Evolutionary conservation across 2,888 invertebrate genomes (phyloP), one percentile per base, ranked within the genome.

Genomic region (Mactromeris polynyma): DNA sequence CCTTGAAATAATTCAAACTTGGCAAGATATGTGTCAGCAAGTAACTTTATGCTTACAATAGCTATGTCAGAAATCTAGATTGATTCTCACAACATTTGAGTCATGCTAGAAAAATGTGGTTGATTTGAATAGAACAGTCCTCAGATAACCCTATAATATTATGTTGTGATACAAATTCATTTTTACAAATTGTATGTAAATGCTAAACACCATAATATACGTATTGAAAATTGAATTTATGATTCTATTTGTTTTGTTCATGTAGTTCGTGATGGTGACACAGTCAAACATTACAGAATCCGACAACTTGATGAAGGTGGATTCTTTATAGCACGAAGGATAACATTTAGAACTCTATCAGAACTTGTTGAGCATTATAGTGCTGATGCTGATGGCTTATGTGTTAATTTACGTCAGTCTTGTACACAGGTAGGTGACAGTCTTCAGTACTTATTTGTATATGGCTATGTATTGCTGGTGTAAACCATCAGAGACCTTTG

Each of bases 231-330:
- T 64, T 2, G n/a, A 64, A 64, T 64, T 51, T 51, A 51, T 51
- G 51, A 51, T 6, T 51, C 17, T 17, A 51, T 51, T 14, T 51
- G 19, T 51, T 26, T n/a, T n/a, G n/a, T 64, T 64, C 26, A 1
- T 97, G 87, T 97, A 99, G 99, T 99, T 93, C 98, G 99, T 94
- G 99, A 99, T 97, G 99, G 99, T 93, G 99, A 99, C 97, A 99
- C 99, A 82, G 99, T 99, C 91, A 99, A 99, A 97, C 99, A 99
- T 97, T 99, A 99, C 97, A 98, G 99, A 96, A 99, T 99, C 97
- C 98, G 99, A 95, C 99, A 99, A 97, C 97, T 99, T 96, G 99
- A 99, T 97, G 99, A 99, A 91, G 97, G 99, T 91, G 99, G 99
- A 85, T 99, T 99, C 97, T 99, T 99, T 97, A 99, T 99, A 96